Conservation (phyloP, 1,140 invertebrate genomes). For the Lysiphlebus fabarum region DNA sequence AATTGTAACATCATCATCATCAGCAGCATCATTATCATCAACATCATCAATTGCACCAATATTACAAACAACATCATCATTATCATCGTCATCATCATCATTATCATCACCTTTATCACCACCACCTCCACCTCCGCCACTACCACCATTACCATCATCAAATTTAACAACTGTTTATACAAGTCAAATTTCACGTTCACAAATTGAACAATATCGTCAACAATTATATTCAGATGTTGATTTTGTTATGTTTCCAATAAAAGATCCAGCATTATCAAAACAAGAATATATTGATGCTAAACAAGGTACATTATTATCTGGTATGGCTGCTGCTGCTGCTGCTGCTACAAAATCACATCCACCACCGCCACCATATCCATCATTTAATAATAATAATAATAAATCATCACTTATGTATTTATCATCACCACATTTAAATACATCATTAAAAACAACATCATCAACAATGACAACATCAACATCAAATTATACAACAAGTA, state of each 20-base stretch:
- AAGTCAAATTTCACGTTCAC: constrained; percentile 69
- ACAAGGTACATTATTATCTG: constrained; percentile 65
- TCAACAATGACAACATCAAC: constrained; percentile 60
- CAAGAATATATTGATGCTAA: constrained; percentile 88
- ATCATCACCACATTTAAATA: constrained; percentile 72
- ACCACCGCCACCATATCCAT: constrained; percentile 58
- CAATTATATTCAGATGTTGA: constrained; percentile 86
- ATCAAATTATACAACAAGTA: constrained; percentile 69
- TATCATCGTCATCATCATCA: constrained; percentile 58
- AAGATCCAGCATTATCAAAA: constrained; percentile 82
- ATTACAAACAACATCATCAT: constrained; percentile 57
- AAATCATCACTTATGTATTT: constrained; percentile 73
- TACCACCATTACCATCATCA: constrained; percentile 56
- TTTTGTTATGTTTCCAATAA: constrained; percentile 84
- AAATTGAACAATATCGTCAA: constrained; percentile 80
- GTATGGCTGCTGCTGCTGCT: constrained; percentile 41
- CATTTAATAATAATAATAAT: constrained; percentile 57
- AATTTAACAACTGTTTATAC: constrained; percentile 62
- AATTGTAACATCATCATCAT: constrained; percentile 57
- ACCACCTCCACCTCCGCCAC: constrained; percentile 58
- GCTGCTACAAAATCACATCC: constrained; percentile 51
- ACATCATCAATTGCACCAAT: constrained; percentile 58
- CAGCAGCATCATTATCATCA: constrained; percentile 57
- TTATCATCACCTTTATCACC: constrained; percentile 58
- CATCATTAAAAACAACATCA: constrained; percentile 58